Evolutionary conservation across 2,888 invertebrate species (phyloP).

Genomic region (Suillia variegata): DNA sequence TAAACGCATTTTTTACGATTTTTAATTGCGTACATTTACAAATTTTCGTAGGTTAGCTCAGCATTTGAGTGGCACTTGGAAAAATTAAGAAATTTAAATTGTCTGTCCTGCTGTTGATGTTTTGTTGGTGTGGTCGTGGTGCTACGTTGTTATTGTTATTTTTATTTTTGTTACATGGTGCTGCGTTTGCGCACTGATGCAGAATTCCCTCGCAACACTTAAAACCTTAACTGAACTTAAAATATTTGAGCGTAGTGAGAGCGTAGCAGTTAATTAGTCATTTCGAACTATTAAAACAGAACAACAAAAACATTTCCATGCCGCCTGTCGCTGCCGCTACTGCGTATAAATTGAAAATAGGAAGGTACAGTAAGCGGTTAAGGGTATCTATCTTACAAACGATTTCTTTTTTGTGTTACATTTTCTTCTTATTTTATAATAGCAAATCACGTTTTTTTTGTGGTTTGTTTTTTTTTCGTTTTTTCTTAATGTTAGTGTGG

Average conservation of each 20-base stretch:
- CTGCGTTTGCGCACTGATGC: constrained; percentile 59
- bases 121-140: not conserved
- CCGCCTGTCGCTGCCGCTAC: not conserved
- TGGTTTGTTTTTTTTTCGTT: no score
- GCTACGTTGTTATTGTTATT: not conserved
- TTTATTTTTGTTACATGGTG: constrained; percentile 37
- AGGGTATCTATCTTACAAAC: not conserved
- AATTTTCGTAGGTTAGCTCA: no score
- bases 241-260: not conserved
- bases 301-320: not conserved
- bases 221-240: constrained; percentile 18
- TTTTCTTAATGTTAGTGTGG: no score
- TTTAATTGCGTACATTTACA: no score
- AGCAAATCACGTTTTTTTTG: no score
- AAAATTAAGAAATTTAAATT: not conserved
- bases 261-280: constrained; percentile 29
- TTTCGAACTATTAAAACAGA: constrained; percentile 28
- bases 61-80: not conserved
- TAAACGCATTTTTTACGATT: no score
- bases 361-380: not conserved
- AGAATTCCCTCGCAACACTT: constrained; percentile 55
- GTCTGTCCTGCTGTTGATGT: not conserved
- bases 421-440: no score
- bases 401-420: no score
- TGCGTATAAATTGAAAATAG: constrained; percentile 1